Percentiles rank a stretch among this genome's conserved stretches.
These are phyloP conservation scores for Micronycteris hirsuta DNA, from an alignment of 2,113 vertebrate species.

Conservation along the genomic window DNA sequence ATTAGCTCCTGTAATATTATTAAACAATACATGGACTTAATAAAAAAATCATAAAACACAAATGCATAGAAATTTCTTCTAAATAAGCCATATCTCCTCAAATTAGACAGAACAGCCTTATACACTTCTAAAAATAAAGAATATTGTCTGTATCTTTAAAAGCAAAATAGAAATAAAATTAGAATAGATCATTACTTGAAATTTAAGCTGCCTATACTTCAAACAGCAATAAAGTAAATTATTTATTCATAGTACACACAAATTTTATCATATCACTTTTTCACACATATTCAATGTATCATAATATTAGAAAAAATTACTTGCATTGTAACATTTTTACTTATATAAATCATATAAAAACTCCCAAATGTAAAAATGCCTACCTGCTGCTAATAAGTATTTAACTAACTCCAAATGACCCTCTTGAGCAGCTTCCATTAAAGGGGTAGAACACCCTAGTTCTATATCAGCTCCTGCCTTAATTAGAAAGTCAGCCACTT, in stretches of 20 bases:
- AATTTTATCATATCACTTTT: background rate
- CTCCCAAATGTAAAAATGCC: slow-evolving; percentile 38
- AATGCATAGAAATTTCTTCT: background rate
- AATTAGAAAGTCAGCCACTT: slow-evolving; percentile 98
- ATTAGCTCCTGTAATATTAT: slow-evolving; percentile 88
- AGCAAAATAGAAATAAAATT: background rate
- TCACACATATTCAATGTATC: background rate
- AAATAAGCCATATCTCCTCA: background rate
- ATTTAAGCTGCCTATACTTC: background rate
- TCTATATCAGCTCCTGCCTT: slow-evolving; percentile 98
- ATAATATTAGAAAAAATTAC: background rate
- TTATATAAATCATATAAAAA: background rate
- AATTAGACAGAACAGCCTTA: background rate
- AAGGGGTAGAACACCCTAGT: slow-evolving; percentile 96
- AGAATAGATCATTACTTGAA: background rate
- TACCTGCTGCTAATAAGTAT: slow-evolving; percentile 97
- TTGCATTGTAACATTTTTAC: background rate
- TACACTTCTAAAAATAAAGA: background rate
- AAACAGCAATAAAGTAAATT: background rate
- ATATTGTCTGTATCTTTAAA: background rate
- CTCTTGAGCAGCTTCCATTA: slow-evolving; percentile 99
- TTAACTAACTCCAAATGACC: slow-evolving; percentile 98
- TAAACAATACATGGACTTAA: background rate
- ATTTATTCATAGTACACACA: background rate
- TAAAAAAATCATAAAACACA: background rate